These are phyloP conservation scores for Nerophis ophidion DNA, from an alignment of 2,113 vertebrate species.

Conservation along the genomic window DNA sequence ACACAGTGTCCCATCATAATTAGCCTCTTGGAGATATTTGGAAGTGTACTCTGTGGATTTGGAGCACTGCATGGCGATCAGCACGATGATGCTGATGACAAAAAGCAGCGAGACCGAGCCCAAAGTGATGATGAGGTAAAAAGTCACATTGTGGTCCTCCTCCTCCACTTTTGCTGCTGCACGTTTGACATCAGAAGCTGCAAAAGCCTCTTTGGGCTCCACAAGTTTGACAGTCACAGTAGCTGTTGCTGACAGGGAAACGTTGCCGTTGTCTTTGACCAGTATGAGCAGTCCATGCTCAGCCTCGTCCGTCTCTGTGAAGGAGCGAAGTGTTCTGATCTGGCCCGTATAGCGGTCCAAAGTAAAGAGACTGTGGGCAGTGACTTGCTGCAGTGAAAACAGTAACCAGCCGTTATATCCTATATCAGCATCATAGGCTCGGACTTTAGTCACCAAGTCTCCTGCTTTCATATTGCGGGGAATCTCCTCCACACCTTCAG, in stretches of 20 bases:
- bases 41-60: slow-evolving; percentile 51
- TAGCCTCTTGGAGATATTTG: slow-evolving; percentile 25
- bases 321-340: slow-evolving; percentile 50
- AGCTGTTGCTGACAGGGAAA: slow-evolving; percentile 46
- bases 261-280: slow-evolving; percentile 52
- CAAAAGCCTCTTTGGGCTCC: slow-evolving; percentile 34
- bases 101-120: slow-evolving; percentile 44
- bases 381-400: slow-evolving; percentile 42
- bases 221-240: slow-evolving; percentile 35
- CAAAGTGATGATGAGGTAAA: slow-evolving; percentile 40
- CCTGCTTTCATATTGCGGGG: slow-evolving; percentile 41
- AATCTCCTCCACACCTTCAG: slow-evolving; percentile 14
- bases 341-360: slow-evolving; percentile 52
- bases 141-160: slow-evolving; percentile 9
- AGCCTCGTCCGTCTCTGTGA: slow-evolving; percentile 52
- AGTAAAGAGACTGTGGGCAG: slow-evolving; percentile 46
- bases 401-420: slow-evolving; percentile 56
- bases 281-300: slow-evolving; percentile 33
- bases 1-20: slow-evolving; percentile 13
- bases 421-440: slow-evolving; percentile 54
- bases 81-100: slow-evolving; percentile 40
- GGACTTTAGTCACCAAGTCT: slow-evolving; percentile 50
- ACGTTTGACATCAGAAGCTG: slow-evolving; percentile 26
- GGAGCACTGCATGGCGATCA: slow-evolving; percentile 54
- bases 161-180: slow-evolving; percentile 5